These are phyloP conservation scores for Lacerta agilis DNA, from an alignment of 2,797 vertebrate genomes.

Conservation along the genomic window DNA sequence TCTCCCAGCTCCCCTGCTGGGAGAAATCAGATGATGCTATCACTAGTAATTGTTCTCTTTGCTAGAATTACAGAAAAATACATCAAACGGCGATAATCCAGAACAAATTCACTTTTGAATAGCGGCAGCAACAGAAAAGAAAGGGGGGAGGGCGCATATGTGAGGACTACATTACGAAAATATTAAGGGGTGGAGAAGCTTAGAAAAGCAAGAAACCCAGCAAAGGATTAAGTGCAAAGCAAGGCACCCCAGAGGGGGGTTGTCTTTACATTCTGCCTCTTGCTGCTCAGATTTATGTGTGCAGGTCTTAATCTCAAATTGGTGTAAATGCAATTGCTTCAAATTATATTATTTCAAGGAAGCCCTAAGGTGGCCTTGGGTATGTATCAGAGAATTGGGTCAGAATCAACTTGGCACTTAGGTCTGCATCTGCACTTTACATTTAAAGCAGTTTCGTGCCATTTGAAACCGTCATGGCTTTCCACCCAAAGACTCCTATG, in stretches of 20 bases:
- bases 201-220: not conserved
- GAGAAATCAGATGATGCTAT: slow-evolving; percentile 9
- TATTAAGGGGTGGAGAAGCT: not conserved
- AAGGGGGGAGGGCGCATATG: no score
- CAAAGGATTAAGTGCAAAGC: not conserved
- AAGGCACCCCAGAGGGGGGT: not conserved
- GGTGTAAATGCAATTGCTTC: not conserved
- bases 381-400: not conserved
- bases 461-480: no score
- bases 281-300: not conserved
- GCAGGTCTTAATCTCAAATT: not conserved
- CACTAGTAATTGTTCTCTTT: slow-evolving; percentile 7
- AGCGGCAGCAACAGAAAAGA: not conserved
- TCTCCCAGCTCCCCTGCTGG: not conserved
- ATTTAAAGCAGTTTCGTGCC: no score
- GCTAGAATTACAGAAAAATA: slow-evolving; percentile 2
- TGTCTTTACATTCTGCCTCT: not conserved
- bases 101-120: slow-evolving; percentile 27
- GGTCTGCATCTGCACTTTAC: not conserved
- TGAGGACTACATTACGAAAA: not conserved
- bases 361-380: no score
- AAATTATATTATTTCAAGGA: not conserved
- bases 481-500: no score
- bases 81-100: slow-evolving; percentile 21
- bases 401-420: not conserved